Evolutionary conservation across 2,888 invertebrate species (phyloP), one percentile per base, ranked within the genome.

Genomic region (Cetonia aurata): DNA sequence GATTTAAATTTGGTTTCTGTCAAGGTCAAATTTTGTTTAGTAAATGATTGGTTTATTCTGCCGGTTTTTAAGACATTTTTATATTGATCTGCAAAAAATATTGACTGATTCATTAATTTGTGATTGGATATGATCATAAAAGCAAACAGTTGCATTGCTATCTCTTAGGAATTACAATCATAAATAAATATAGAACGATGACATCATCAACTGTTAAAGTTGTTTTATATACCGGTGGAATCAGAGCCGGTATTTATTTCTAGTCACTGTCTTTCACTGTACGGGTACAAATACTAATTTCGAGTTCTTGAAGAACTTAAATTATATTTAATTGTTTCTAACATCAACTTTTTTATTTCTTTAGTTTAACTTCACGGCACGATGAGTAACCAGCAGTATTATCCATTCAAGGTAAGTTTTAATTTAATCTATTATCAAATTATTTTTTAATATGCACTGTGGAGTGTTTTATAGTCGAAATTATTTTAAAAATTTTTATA

Each of bases 361-460:
- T 33, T 44, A 59, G 57, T 70, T 67, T 57, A 41, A 57, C 33
- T 48, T 44, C 56, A 48, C 60, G 53, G 25, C 42, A 68, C 46
- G 59, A 76, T 76, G 76, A 74, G 74, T 68, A 75, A 74, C 69
- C 92, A 92, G 81, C 93, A 93, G 86, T 94, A 93, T 86, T 94
- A 93, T 86, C 93, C 93, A 81, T 93, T 93, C 90, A 93, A 93
- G 91, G 93, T 94, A 85, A 91, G 89, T 82, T 66, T 72, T 57
- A 25, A 25, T 25, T 3, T 25, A 25, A 25, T n/a, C n/a, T n/a
- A n/a, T n/a, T n/a, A 25, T 3, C 25, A 25, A 3, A 25, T 3
- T 60, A 6, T 37, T 71, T 67, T 59, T 56, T 55, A 25, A 56
- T 57, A 37, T 42, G 25, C 6, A 37, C 6, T 9, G 6, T 37